Percentiles rank a stretch among this genome's conserved stretches.
Evolutionary conservation across 2,797 vertebrate species (phyloP).

Genomic region (Sciaenops ocellatus): DNA sequence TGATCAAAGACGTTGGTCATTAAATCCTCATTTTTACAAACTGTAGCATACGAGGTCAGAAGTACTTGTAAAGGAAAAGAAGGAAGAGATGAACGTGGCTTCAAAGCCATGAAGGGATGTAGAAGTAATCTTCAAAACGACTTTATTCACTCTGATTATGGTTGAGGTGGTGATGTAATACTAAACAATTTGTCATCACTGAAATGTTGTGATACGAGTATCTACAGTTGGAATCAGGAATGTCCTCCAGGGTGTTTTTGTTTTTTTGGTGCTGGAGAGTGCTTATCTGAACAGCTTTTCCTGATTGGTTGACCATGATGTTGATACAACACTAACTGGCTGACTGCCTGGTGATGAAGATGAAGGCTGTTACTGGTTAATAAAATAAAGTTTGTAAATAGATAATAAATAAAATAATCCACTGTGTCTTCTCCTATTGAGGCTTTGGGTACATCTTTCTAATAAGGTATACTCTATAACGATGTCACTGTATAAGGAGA

Average conservation of each 20-base stretch:
- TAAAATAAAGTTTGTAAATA: too few species aligned
- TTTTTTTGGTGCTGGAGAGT: conserved; percentile 2
- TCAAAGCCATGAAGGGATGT: conserved; percentile 13
- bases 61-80: neutral
- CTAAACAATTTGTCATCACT: conserved; percentile 11
- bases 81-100: neutral
- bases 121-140: neutral
- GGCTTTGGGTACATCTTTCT: too few species aligned
- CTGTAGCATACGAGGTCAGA: neutral
- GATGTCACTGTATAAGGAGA: too few species aligned
- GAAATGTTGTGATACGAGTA: neutral
- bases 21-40: conserved; percentile 42
- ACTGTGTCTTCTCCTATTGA: too few species aligned
- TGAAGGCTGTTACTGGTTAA: too few species aligned
- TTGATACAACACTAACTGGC: neutral
- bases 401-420: too few species aligned
- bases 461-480: too few species aligned
- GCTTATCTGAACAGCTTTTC: neutral
- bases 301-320: neutral
- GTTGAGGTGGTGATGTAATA: neutral
- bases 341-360: neutral
- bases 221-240: conserved; percentile 11
- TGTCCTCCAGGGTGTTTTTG: neutral
- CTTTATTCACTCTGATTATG: neutral
- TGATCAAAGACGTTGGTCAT: conserved; percentile 46